Conservation (phyloP, 2,888 invertebrate genomes). For the Agonopterix arenella region DNA sequence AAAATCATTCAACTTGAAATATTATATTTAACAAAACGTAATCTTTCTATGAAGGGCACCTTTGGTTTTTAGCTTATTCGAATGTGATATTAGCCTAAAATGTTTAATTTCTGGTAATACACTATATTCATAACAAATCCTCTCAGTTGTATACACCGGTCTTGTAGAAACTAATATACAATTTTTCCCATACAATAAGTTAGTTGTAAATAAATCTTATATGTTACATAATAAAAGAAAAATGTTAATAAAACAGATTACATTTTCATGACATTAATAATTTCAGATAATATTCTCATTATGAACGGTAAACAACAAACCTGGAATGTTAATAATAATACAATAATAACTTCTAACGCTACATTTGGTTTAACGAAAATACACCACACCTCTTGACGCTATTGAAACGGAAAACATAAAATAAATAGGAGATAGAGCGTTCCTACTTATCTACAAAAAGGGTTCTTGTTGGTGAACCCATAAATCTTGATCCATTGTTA, state of each 20-base stretch:
- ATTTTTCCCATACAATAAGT: slow-evolving; percentile 55
- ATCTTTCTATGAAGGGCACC: slow-evolving; percentile 85
- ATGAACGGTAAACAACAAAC: slow-evolving; percentile 64
- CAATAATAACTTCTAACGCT: slow-evolving; percentile 50
- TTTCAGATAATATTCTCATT: slow-evolving; percentile 56
- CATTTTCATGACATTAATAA: slow-evolving; percentile 53
- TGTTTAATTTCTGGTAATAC: slow-evolving; percentile 71
- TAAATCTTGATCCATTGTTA: slow-evolving; percentile 47
- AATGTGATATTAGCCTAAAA: slow-evolving; percentile 76
- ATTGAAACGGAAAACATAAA: slow-evolving; percentile 37
- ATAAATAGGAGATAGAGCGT: slow-evolving; percentile 45
- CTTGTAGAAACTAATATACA: slow-evolving; percentile 65
- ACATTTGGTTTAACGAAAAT: slow-evolving; percentile 67
- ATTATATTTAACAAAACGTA: slow-evolving; percentile 75
- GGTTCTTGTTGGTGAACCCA: slow-evolving; percentile 22
- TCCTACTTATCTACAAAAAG: slow-evolving; percentile 19
- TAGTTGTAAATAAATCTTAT: slow-evolving; percentile 75
- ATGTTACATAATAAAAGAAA: slow-evolving; percentile 63
- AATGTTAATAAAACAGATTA: slow-evolving; percentile 64
- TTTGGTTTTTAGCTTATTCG: slow-evolving; percentile 89
- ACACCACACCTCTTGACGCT: slow-evolving; percentile 56
- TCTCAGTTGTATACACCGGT: slow-evolving; percentile 65
- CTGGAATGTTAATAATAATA: slow-evolving; percentile 73
- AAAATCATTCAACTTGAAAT: slow-evolving; percentile 74
- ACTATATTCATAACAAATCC: slow-evolving; percentile 69